Percentiles rank a stretch among this genome's conserved stretches.
Conservation (phyloP, 2,797 vertebrate species). For the Coregonus ussuriensis region DNA sequence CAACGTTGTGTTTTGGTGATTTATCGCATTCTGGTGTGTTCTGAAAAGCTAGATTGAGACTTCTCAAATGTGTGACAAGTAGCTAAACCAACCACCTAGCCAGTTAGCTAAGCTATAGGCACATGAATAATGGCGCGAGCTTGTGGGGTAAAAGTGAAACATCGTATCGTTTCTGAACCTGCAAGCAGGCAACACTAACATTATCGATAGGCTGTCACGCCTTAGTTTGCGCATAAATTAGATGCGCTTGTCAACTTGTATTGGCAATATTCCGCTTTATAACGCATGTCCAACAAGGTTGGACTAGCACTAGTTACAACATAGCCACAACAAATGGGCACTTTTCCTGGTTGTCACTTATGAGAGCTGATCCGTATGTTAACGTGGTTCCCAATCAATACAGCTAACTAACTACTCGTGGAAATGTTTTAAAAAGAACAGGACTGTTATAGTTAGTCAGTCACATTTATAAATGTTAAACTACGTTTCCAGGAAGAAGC, state of each 20-base stretch:
- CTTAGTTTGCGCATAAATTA: slow-evolving; percentile 18
- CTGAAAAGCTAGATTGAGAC: background rate
- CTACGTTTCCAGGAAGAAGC: background rate
- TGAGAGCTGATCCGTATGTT: background rate
- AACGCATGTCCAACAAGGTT: background rate
- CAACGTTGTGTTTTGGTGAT: background rate
- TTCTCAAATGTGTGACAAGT: background rate
- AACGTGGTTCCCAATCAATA: background rate
- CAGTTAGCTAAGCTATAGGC: background rate
- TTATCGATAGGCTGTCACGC: slow-evolving; percentile 18
- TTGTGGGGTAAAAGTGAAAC: slow-evolving; percentile 22
- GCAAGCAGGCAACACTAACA: background rate
- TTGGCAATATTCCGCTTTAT: slow-evolving; percentile 8
- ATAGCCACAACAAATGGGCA: background rate
- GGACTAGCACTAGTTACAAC: slow-evolving; percentile 1
- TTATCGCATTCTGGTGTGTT: background rate
- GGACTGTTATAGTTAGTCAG: background rate
- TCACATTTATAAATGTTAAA: background rate
- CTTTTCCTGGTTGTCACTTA: slow-evolving; percentile 7
- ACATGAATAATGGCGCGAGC: slow-evolving; percentile 23
- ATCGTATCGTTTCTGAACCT: slow-evolving; percentile 3
- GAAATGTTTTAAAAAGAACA: background rate
- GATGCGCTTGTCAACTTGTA: slow-evolving; percentile 16
- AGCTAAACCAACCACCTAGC: background rate
- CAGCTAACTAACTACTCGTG: background rate